Percentiles rank a stretch among this genome's conserved stretches.
These are phyloP conservation scores for Eupithecia inturbata DNA, from an alignment of 2,888 invertebrate species.

Conservation along the genomic window DNA sequence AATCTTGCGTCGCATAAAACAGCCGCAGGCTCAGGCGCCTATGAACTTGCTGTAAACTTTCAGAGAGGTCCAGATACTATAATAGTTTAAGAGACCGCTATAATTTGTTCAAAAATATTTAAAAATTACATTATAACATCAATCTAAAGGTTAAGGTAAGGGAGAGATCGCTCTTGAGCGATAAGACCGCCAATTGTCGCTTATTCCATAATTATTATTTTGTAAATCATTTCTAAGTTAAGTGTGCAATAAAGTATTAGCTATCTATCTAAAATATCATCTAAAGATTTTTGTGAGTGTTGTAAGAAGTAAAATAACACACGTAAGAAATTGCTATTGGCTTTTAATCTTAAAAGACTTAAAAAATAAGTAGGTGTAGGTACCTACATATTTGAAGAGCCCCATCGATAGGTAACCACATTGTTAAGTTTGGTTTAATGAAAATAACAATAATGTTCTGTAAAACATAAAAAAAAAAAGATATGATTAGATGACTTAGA, in stretches of 20 bases:
- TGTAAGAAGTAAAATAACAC: too few species aligned
- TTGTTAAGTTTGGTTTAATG: too few species aligned
- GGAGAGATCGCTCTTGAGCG: too few species aligned
- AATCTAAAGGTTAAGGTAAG: too few species aligned
- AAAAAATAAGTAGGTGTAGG: neutral
- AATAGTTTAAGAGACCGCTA: slow-evolving; percentile 33
- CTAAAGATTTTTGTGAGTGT: neutral
- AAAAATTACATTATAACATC: too few species aligned
- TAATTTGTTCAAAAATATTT: neutral
- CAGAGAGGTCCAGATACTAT: slow-evolving; percentile 46
- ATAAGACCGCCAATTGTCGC: too few species aligned
- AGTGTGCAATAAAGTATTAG: too few species aligned
- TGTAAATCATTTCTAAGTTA: too few species aligned
- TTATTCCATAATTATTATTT: too few species aligned
- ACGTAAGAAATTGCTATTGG: too few species aligned
- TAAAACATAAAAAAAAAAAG: too few species aligned
- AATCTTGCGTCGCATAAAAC: slow-evolving; percentile 21
- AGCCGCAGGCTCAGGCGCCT: slow-evolving; percentile 8
- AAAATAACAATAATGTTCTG: too few species aligned
- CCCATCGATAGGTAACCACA: neutral
- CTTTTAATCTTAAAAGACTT: neutral
- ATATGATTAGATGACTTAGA: neutral
- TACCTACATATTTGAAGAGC: neutral
- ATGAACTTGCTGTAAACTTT: slow-evolving; percentile 24
- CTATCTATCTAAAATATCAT: neutral